Percentiles rank a stretch among this genome's conserved stretches.
Conservation (phyloP, 2,113 vertebrate genomes). For the Alectura lathami region DNA sequence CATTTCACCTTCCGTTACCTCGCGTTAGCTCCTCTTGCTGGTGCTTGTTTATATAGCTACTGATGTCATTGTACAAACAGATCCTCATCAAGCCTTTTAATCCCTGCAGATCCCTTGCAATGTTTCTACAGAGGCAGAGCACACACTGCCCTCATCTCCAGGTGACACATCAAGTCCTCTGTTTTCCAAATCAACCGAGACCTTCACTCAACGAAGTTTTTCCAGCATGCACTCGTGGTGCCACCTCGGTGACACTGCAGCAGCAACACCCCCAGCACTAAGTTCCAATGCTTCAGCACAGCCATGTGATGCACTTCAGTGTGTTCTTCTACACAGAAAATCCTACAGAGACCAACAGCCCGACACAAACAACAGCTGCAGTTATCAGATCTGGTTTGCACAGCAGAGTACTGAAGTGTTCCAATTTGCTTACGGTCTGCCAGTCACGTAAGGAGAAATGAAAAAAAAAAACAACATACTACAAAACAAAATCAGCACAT, state of each 20-base stretch:
- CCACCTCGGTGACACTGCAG: neutral
- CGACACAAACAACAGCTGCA: neutral
- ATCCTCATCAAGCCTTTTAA: constrained; percentile 43
- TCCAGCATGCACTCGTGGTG: neutral
- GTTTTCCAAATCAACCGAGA: neutral
- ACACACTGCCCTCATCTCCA: constrained; percentile 9
- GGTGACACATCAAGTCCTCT: neutral
- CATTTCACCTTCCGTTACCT: neutral
- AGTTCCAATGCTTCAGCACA: neutral
- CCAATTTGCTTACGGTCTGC: neutral
- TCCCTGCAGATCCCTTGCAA: constrained; percentile 54
- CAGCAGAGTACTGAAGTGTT: neutral
- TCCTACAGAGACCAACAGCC: neutral
- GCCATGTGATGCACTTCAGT: neutral
- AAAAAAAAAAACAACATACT: neutral
- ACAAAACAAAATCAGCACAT: neutral
- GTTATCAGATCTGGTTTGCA: neutral
- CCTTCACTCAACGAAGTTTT: neutral
- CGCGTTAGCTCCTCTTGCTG: neutral
- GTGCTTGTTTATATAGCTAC: neutral
- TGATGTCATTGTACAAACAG: constrained; percentile 31
- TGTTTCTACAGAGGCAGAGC: neutral
- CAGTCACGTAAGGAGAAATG: neutral
- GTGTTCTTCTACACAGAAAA: neutral
- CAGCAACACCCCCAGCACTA: neutral